Evolutionary conservation across 2,113 vertebrate species (phyloP), one percentile per base, ranked within the genome.

Genomic region (Scytalopus superciliaris): DNA sequence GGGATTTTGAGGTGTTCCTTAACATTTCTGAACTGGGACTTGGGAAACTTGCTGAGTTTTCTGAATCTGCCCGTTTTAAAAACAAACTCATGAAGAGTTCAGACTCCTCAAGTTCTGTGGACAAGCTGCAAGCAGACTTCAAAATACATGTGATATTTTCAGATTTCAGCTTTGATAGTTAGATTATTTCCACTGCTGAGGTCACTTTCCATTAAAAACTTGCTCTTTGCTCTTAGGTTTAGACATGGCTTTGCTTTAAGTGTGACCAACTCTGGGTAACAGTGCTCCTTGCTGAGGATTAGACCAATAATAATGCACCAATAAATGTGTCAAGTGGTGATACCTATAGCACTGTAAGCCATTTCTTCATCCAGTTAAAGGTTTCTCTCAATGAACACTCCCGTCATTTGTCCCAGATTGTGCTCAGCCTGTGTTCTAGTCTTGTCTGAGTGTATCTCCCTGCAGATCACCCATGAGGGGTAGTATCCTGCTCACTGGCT

Each of bases 61-160:
- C 90, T 55, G 31, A 37, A 85, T 74, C 55, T 87, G 83, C 93
- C 94, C 6, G 0, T 94, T 95, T 70, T 86, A 75, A 87, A 88
- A 90, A 33, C 50, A 72, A 69, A 89, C 63, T 73, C 81, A 15
- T 33, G 57, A 87, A 84, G 93, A 92, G 80, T 87, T 90, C 69
- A 19, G 83, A 88, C 68, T 95, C 83, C 90, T 93, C 3, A 1
- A 84, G 90, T 94, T 95, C 94, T 91, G 69, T 90, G 86, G 93
- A 90, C 73, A 88, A 95, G 77, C 95, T 90, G 92, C 96, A 97
- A 96, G 93, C 96, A 96, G 90, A 95, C 95, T 96, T 96, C 89
- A 87, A 95, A 94, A 94, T 88, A 88, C 78, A 69, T 52, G 57
- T 59, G 85, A 56, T 90, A 72, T 52, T 88, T 96, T 94, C 68